A percentile compares a stretch with the other conserved stretches of the same genome.
phyloP scores from a whole-genome alignment of 2,888 invertebrate species.

The Lycophotia porphyrea region DNA sequence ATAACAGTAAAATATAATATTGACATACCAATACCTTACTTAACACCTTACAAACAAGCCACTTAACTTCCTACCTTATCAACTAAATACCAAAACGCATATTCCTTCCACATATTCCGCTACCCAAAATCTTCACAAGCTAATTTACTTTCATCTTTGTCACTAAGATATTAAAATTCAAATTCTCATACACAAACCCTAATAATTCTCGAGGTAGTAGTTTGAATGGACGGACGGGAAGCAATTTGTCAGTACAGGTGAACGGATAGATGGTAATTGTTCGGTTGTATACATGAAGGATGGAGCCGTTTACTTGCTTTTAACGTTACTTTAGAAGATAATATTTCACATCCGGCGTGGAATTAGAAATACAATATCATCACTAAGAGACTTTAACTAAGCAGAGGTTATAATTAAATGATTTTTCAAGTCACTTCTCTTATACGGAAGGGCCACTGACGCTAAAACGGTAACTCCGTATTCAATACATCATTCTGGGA shows the following conservation, averaged over 20 bases:
- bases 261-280: conserved; percentile 65
- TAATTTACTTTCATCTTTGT: conserved; percentile 3
- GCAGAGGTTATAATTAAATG: not conserved
- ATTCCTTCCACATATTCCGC: not conserved
- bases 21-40: not conserved
- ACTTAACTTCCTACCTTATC: not conserved
- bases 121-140: not conserved
- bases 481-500: no score
- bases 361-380: conserved; percentile 7
- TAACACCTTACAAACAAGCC: not conserved
- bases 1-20: not conserved
- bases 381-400: not conserved
- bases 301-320: conserved; percentile 52
- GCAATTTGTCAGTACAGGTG: conserved; percentile 70
- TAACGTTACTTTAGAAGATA: conserved; percentile 29
- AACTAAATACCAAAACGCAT: not conserved
- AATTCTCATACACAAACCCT: not conserved
- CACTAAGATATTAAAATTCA: conserved; percentile 8
- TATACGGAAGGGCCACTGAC: no score
- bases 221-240: conserved; percentile 63
- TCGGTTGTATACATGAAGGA: conserved; percentile 51
- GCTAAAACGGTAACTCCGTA: no score
- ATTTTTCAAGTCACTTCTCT: not conserved
- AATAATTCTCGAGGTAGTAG: conserved; percentile 52
- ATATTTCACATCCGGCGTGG: conserved; percentile 18